Percentiles rank a stretch among this genome's conserved stretches.
These are phyloP conservation scores for Meliscaeva auricollis DNA, from an alignment of 2,888 invertebrate genomes.

Conservation along the genomic window DNA sequence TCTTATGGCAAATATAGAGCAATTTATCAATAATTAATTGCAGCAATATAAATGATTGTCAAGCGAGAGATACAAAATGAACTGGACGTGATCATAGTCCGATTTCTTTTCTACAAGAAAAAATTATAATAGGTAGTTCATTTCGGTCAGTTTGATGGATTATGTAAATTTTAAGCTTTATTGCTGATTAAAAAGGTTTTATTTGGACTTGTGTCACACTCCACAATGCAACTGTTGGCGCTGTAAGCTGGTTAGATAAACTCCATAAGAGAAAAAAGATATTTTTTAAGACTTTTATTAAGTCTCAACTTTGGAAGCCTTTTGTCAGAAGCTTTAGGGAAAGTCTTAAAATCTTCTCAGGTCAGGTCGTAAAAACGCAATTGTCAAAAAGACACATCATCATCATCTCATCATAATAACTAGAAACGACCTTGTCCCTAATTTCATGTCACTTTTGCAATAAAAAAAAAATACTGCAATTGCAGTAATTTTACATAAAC, in stretches of 20 bases:
- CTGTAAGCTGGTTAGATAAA: background rate
- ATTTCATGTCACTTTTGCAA: background rate
- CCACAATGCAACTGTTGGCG: background rate
- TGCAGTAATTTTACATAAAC: conserved; percentile 11
- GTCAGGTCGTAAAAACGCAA: background rate
- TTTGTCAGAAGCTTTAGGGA: background rate
- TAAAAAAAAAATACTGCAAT: conserved; percentile 3
- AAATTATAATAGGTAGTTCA: background rate
- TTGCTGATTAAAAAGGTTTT: background rate
- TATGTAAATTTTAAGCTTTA: conserved; percentile 6
- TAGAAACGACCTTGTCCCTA: conserved; percentile 2
- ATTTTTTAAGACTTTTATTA: too few relatives aligned
- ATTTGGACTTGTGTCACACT: background rate
- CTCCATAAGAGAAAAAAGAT: background rate
- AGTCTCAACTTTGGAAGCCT: too few relatives aligned
- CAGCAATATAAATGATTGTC: background rate
- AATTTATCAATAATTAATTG: background rate
- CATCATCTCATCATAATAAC: background rate
- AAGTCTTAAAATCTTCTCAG: background rate
- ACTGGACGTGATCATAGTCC: background rate
- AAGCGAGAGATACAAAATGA: background rate
- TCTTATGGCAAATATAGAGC: background rate
- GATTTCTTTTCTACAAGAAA: background rate
- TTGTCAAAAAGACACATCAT: background rate
- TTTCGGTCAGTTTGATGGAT: conserved; percentile 14